A percentile compares a stretch with the other conserved stretches of the same genome.
Evolutionary conservation across 2,888 invertebrate species (phyloP).

Genomic region (Cephus nigrinus): DNA sequence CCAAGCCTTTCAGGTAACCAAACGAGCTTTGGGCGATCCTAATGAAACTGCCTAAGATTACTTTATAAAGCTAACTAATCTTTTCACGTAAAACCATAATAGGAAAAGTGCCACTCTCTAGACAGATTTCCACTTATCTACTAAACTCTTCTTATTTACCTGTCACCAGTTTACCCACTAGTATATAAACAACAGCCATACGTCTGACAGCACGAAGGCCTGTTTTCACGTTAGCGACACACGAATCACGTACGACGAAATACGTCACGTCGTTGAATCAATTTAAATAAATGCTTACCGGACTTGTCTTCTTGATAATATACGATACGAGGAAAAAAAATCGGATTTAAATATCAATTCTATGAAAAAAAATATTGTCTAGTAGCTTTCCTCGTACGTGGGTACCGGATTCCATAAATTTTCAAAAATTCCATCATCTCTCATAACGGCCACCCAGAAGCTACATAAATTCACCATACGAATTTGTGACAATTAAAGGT

Average conservation of each 20-base stretch:
- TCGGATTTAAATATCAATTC: not conserved
- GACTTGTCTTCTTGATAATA: not conserved
- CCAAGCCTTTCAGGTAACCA: not conserved
- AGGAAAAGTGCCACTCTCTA: not conserved
- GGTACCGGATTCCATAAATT: not conserved
- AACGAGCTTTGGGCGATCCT: not conserved
- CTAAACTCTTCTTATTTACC: not conserved
- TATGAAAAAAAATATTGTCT: not conserved
- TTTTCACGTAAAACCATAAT: not conserved
- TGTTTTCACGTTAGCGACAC: not conserved
- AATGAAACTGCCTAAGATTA: not conserved
- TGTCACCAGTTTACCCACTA: not conserved
- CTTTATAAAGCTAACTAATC: not conserved
- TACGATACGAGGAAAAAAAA: not conserved
- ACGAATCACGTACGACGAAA: not conserved
- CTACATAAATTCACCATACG: conserved; percentile 43
- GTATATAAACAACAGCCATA: not conserved
- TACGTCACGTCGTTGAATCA: not conserved
- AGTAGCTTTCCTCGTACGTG: not conserved
- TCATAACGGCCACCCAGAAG: conserved; percentile 42
- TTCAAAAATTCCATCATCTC: not conserved
- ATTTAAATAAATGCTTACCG: not conserved
- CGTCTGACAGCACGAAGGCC: not conserved
- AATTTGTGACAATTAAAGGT: conserved; percentile 44
- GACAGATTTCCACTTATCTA: not conserved